These are phyloP conservation scores for Lamellibrachia satsuma DNA, from an alignment of 2,888 invertebrate species.

Conservation along the genomic window DNA sequence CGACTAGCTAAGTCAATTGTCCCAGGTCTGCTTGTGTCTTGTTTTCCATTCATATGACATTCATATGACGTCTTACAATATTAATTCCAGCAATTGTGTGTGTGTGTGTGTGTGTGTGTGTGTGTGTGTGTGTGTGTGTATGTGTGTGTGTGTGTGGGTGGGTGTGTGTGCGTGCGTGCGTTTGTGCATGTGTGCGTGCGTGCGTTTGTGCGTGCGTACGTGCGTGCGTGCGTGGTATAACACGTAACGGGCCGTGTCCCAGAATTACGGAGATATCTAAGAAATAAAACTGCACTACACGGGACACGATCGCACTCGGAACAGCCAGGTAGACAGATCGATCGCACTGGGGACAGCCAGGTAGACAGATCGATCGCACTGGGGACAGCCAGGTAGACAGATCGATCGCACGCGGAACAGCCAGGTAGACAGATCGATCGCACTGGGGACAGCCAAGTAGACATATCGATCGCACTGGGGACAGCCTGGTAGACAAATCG, in stretches of 20 bases:
- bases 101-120: neutral
- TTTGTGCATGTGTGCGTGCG: too few relatives aligned
- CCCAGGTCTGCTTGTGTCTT: too few relatives aligned
- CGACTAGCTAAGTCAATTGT: too few relatives aligned
- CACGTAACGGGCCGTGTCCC: too few relatives aligned
- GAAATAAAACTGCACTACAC: neutral
- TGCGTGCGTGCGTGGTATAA: neutral
- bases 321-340: neutral
- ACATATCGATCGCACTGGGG: neutral
- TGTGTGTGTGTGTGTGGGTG: too few relatives aligned
- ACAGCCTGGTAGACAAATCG: neutral
- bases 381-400: neutral
- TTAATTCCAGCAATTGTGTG: neutral
- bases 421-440: neutral
- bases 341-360: neutral
- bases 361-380: neutral
- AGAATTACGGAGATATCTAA: neutral
- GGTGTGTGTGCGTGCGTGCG: too few relatives aligned
- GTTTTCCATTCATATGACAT: too few relatives aligned
- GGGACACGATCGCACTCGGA: neutral
- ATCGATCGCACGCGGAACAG: neutral
- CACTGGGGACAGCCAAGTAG: neutral
- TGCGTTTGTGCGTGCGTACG: neutral
- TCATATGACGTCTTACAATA: too few relatives aligned
- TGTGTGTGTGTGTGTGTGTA: too few relatives aligned